phyloP scores from a whole-genome alignment of 2,113 vertebrate genomes.

The Genyomyrus donnyi region DNA sequence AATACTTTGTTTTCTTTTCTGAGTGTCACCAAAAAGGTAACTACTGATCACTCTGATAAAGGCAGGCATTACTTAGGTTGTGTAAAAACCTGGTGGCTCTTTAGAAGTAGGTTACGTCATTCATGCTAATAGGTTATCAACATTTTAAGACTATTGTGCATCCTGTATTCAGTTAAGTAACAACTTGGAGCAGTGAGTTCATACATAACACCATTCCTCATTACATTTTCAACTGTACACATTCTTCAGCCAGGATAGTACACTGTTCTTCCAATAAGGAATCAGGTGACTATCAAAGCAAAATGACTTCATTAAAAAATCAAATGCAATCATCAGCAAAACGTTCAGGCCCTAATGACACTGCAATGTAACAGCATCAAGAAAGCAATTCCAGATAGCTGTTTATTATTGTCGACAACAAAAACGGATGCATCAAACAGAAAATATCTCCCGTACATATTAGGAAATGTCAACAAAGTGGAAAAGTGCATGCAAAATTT shows the following conservation, averaged over 20 bases:
- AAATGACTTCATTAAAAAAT: not conserved
- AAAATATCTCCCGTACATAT: conserved; percentile 49
- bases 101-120: not conserved
- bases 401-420: conserved; percentile 59
- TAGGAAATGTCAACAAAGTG: conserved; percentile 56
- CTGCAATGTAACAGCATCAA: conserved; percentile 36
- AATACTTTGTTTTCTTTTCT: not conserved
- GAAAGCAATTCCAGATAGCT: conserved; percentile 44
- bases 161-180: not conserved
- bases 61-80: not conserved
- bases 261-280: not conserved
- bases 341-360: not conserved
- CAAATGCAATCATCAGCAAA: not conserved
- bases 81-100: not conserved
- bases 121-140: not conserved
- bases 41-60: not conserved
- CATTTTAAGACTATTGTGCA: not conserved
- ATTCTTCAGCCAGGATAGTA: not conserved
- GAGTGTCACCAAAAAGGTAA: not conserved
- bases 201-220: not conserved
- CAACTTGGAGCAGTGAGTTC: not conserved
- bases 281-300: not conserved
- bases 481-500: conserved; percentile 65
- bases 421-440: conserved; percentile 55
- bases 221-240: not conserved